Evolutionary conservation across 2,797 vertebrate species (phyloP).

Genomic region (Catharus ustulatus): DNA sequence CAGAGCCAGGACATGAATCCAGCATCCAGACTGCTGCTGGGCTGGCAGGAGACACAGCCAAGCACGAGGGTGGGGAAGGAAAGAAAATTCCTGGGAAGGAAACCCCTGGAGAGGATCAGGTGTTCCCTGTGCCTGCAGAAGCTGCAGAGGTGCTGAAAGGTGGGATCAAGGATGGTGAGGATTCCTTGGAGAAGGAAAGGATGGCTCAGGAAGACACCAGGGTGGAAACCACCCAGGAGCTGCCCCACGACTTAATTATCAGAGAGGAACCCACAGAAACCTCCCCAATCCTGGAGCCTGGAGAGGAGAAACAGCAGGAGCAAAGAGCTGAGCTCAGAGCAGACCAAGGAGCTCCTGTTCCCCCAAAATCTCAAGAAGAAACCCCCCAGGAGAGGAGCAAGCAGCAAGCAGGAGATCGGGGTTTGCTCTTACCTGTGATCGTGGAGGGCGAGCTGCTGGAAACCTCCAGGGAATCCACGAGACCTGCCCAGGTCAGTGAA

Average conservation of each 20-base stretch:
- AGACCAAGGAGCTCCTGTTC: not conserved
- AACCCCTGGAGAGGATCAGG: not conserved
- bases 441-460: conserved; percentile 46
- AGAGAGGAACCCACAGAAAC: conserved; percentile 7
- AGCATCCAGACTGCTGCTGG: not conserved
- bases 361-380: not conserved
- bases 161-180: not conserved
- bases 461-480: conserved; percentile 8
- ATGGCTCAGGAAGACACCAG: not conserved
- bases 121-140: not conserved
- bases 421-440: not conserved
- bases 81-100: not conserved
- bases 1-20: not conserved
- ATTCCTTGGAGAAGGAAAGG: conserved; percentile 6
- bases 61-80: not conserved
- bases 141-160: not conserved
- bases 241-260: not conserved
- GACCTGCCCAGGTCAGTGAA: conserved; percentile 59
- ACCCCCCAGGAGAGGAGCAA: conserved; percentile 5
- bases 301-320: conserved; percentile 28
- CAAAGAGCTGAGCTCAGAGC: not conserved
- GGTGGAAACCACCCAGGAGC: not conserved
- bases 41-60: not conserved
- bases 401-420: not conserved
- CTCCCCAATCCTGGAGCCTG: conserved; percentile 1